phyloP scores from a whole-genome alignment of 2,888 invertebrate species.

The Euproctis similis region DNA sequence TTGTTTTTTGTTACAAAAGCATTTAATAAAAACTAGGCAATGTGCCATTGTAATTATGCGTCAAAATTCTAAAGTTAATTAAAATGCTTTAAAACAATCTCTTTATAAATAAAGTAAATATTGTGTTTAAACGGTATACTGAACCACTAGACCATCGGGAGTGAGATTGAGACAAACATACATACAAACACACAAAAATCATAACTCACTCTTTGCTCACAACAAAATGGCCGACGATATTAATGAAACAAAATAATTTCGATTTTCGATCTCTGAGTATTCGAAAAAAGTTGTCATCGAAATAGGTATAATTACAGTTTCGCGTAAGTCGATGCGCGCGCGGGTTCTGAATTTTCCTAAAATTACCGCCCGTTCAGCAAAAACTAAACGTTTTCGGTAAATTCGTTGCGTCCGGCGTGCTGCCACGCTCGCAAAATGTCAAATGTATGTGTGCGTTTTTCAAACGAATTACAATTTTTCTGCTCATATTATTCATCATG shows the following conservation, averaged over 20 bases:
- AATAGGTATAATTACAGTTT: slow-evolving; percentile 65
- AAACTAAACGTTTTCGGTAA: slow-evolving; percentile 49
- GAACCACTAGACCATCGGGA: too few species aligned
- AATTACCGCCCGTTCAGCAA: slow-evolving; percentile 45
- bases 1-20: too few species aligned
- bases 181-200: not conserved
- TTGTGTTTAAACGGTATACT: too few species aligned
- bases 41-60: too few species aligned
- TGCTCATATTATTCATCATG: not conserved
- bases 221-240: slow-evolving; percentile 13
- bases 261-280: slow-evolving; percentile 23
- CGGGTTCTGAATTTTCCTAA: slow-evolving; percentile 51
- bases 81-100: too few species aligned
- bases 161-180: too few species aligned
- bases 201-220: not conserved
- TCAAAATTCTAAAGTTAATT: too few species aligned
- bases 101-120: too few species aligned
- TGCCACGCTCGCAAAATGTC: slow-evolving; percentile 5
- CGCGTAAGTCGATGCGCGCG: slow-evolving; percentile 28
- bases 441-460: slow-evolving; percentile 18
- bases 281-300: slow-evolving; percentile 54
- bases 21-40: too few species aligned
- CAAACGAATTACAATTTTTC: slow-evolving; percentile 9
- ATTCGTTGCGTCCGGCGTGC: slow-evolving; percentile 29
- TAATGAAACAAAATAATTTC: slow-evolving; percentile 18